A percentile compares a stretch with the other conserved stretches of the same genome.
Conservation (phyloP, 2,113 vertebrate species). For the Silurus glanis region DNA sequence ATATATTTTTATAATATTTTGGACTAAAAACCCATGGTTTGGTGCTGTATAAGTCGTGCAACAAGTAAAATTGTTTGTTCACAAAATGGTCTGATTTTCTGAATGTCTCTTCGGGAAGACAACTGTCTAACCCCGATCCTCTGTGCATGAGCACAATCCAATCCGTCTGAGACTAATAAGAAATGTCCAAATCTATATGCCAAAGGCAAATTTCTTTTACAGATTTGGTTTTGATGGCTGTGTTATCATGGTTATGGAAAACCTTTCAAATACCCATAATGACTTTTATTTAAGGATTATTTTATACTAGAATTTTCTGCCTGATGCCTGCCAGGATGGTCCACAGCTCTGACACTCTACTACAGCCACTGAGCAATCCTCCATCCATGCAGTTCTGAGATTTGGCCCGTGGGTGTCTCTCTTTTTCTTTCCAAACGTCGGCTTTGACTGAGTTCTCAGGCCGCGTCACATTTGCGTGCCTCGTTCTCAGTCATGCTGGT, state of each 20-base stretch:
- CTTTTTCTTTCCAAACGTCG: conserved; percentile 73
- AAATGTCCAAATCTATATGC: neutral
- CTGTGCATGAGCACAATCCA: neutral
- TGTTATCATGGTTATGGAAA: neutral
- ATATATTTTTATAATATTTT: neutral
- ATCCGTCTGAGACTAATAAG: neutral
- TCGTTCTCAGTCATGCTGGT: conserved; percentile 29
- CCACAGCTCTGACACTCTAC: neutral
- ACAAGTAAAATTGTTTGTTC: neutral
- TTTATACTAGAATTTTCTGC: neutral
- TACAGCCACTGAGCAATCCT: neutral
- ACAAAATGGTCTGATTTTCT: neutral
- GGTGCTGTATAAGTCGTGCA: conserved; percentile 69
- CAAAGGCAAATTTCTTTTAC: neutral
- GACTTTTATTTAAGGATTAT: neutral
- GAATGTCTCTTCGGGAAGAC: neutral
- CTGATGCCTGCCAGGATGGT: neutral
- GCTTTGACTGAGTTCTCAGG: conserved; percentile 6
- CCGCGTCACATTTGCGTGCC: conserved; percentile 29
- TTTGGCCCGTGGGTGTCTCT: conserved; percentile 74
- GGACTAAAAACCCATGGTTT: conserved; percentile 57
- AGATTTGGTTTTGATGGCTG: neutral
- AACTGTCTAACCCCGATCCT: neutral
- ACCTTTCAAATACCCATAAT: neutral
- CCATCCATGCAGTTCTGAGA: conserved; percentile 63